Conservation (phyloP, 2,797 vertebrate genomes). For the Pogonophryne albipinna region DNA sequence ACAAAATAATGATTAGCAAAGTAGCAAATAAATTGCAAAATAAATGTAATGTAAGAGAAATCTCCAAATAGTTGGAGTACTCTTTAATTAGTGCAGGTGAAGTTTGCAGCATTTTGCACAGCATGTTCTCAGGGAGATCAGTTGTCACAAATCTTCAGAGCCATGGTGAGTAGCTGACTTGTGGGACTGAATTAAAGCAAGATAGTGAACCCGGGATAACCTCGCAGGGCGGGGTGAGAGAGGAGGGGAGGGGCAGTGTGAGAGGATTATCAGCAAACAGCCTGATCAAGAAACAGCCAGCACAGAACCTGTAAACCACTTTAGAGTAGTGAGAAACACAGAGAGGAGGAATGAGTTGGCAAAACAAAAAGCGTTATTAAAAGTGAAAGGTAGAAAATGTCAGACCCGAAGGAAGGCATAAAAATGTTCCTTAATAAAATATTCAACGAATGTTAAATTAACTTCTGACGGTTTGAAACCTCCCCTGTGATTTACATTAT, state of each 20-base stretch:
- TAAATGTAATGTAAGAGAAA: not conserved
- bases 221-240: slow-evolving; percentile 8
- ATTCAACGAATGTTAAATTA: not conserved
- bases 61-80: not conserved
- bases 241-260: slow-evolving; percentile 5
- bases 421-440: not conserved
- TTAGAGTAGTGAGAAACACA: not conserved
- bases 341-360: not conserved
- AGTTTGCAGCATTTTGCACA: not conserved
- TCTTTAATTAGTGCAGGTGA: too few species aligned
- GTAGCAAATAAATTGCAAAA: not conserved
- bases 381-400: not conserved
- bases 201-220: slow-evolving; percentile 36
- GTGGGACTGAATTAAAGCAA: not conserved
- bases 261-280: slow-evolving; percentile 60
- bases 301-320: slow-evolving; percentile 31
- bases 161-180: slow-evolving; percentile 34
- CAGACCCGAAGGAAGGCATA: not conserved
- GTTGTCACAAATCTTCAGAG: slow-evolving; percentile 28
- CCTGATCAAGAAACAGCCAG: slow-evolving; percentile 32
- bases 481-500: not conserved
- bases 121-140: not conserved
- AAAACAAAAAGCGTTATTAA: not conserved
- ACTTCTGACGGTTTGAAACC: not conserved
- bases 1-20: not conserved